These are phyloP conservation scores for Rhinogobio ventralis DNA, from an alignment of 2,797 vertebrate species.

Conservation along the genomic window DNA sequence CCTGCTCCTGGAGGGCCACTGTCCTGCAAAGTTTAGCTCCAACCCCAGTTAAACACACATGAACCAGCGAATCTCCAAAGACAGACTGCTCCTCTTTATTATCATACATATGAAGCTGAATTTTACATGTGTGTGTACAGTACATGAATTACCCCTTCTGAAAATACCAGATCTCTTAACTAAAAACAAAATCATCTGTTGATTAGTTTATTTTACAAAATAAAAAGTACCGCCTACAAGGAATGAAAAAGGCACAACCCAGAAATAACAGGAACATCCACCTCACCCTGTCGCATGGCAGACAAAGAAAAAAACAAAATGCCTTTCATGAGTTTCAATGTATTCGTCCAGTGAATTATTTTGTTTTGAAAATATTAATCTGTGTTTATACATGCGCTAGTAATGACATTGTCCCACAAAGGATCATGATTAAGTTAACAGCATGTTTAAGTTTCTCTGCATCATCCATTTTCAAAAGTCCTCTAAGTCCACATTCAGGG, in stretches of 20 bases:
- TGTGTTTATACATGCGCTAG: slow-evolving; percentile 48
- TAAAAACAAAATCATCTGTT: slow-evolving; percentile 38
- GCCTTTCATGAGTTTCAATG: not conserved
- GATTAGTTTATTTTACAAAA: slow-evolving; percentile 40
- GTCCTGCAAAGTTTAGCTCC: too few species aligned
- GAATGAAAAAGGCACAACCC: slow-evolving; percentile 70
- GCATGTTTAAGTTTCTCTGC: slow-evolving; percentile 18
- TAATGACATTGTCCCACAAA: slow-evolving; percentile 25
- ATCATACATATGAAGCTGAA: slow-evolving; percentile 32
- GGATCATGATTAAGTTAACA: slow-evolving; percentile 25
- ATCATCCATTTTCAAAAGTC: not conserved
- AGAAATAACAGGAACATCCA: slow-evolving; percentile 56
- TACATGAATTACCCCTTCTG: slow-evolving; percentile 48
- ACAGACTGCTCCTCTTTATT: slow-evolving; percentile 43
- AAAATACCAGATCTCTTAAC: slow-evolving; percentile 55
- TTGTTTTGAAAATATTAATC: slow-evolving; percentile 29
- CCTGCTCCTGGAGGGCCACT: too few species aligned
- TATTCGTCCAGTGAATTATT: slow-evolving; percentile 14
- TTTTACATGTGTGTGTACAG: slow-evolving; percentile 40
- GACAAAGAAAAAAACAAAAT: not conserved
- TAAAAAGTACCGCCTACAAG: slow-evolving; percentile 45
- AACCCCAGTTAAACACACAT: too few species aligned
- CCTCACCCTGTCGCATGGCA: slow-evolving; percentile 24
- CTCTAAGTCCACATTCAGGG: slow-evolving; percentile 13
- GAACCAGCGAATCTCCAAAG: slow-evolving; percentile 11